A percentile compares a stretch with the other conserved stretches of the same genome.
These are phyloP conservation scores for Oeneis ivallda DNA, from an alignment of 2,888 invertebrate species.

Conservation along the genomic window DNA sequence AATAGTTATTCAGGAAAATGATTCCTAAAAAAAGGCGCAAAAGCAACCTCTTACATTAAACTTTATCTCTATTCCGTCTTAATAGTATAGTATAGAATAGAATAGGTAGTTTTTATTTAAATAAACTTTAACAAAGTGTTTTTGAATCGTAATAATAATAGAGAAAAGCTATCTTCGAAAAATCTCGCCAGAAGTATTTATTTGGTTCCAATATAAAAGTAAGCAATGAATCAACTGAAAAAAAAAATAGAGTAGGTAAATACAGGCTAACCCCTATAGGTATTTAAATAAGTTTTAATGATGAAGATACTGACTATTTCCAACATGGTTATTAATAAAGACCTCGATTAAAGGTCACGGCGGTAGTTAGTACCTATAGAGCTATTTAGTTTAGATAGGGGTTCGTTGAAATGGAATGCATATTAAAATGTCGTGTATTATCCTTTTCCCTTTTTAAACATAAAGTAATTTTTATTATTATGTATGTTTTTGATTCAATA, in stretches of 20 bases:
- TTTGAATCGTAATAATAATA: too few species aligned
- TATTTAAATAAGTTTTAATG: slow-evolving; percentile 24
- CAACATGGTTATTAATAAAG: slow-evolving; percentile 31
- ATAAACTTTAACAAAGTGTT: too few species aligned
- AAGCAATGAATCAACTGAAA: background rate
- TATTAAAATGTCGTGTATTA: background rate
- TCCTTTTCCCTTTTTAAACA: background rate
- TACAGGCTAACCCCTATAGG: slow-evolving; percentile 31
- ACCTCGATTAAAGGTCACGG: slow-evolving; percentile 34
- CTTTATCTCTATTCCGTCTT: too few species aligned
- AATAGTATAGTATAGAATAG: too few species aligned
- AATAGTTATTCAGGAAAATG: too few species aligned
- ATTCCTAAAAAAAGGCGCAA: too few species aligned
- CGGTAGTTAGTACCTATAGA: slow-evolving; percentile 25
- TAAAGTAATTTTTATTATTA: background rate
- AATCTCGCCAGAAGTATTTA: too few species aligned
- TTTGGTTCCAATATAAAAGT: background rate
- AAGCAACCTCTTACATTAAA: too few species aligned
- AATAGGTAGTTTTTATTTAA: too few species aligned
- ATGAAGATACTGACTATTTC: slow-evolving; percentile 16
- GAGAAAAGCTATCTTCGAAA: too few species aligned
- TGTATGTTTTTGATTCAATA: too few species aligned
- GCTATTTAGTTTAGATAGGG: slow-evolving; percentile 28
- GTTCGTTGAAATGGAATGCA: slow-evolving; percentile 11
- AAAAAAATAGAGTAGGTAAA: background rate